phyloP scores from a whole-genome alignment of 2,113 vertebrate genomes.

The Marmota flaviventris region DNA sequence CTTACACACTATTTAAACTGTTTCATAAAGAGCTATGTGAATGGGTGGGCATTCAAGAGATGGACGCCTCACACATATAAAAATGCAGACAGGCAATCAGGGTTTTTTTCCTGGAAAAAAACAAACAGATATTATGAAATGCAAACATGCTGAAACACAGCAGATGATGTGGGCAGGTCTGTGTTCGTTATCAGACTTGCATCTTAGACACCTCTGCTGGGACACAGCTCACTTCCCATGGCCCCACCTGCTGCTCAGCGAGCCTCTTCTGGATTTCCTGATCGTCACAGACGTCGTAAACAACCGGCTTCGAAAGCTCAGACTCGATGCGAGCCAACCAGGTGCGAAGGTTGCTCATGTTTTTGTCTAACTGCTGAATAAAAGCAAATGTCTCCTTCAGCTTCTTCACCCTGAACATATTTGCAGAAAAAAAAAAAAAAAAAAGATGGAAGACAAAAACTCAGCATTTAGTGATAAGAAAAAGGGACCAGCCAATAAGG shows the following conservation, averaged over 20 bases:
- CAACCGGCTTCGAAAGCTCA: constrained; percentile 94
- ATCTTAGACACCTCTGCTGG: neutral
- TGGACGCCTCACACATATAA: neutral
- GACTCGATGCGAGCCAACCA: constrained; percentile 96
- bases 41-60: neutral
- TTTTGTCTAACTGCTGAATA: constrained; percentile 96
- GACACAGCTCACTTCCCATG: accelerated
- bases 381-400: constrained; percentile 96
- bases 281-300: constrained; percentile 93
- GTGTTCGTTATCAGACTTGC: neutral
- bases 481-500: neutral
- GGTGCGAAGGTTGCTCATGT: constrained; percentile 96
- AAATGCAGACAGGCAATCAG: neutral
- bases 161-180: neutral
- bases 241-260: constrained; percentile 95
- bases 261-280: constrained; percentile 98
- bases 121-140: neutral
- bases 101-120: constrained; percentile 30
- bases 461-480: neutral
- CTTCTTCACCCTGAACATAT: constrained; percentile 94
- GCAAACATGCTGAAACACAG: neutral
- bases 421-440: constrained; percentile 59
- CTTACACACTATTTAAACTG: neutral
- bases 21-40: neutral
- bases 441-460: constrained; percentile 36